Conservation (phyloP, 2,888 invertebrate genomes). For the Spialia ferax region DNA sequence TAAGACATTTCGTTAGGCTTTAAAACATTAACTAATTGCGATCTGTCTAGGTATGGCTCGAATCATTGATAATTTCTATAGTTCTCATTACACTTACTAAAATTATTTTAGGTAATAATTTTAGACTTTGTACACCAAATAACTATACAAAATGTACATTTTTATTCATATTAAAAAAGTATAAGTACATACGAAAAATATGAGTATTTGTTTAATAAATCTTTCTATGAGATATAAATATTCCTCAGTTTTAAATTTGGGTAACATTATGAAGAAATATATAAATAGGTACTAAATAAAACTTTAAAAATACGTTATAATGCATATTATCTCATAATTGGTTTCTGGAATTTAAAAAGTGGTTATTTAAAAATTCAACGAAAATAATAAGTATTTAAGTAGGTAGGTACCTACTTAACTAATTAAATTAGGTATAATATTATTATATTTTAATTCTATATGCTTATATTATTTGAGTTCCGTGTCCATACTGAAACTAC, state of each 20-base stretch:
- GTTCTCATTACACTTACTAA: conserved; percentile 42
- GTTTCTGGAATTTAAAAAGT: too few relatives aligned
- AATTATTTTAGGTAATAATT: conserved; percentile 31
- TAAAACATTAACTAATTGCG: conserved; percentile 58
- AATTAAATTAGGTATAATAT: background rate
- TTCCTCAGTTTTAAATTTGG: background rate
- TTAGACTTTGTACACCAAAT: conserved; percentile 43
- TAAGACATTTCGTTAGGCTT: conserved; percentile 84
- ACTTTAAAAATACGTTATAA: background rate
- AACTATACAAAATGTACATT: conserved; percentile 39
- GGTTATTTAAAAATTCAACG: background rate
- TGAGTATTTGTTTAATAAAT: conserved; percentile 33
- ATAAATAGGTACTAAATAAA: conserved; percentile 4
- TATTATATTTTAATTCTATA: too few relatives aligned
- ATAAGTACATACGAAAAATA: conserved; percentile 51
- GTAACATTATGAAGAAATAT: background rate
- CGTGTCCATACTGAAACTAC: background rate
- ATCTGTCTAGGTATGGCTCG: conserved; percentile 71
- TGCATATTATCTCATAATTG: too few relatives aligned
- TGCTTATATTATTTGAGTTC: background rate
- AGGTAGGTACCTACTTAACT: too few relatives aligned
- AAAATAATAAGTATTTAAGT: background rate
- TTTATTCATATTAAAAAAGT: conserved; percentile 30
- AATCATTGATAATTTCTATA: conserved; percentile 65
- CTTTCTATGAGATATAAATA: conserved; percentile 1